Conservation (phyloP, 2,888 invertebrate species). For the Bombylius discolor region DNA sequence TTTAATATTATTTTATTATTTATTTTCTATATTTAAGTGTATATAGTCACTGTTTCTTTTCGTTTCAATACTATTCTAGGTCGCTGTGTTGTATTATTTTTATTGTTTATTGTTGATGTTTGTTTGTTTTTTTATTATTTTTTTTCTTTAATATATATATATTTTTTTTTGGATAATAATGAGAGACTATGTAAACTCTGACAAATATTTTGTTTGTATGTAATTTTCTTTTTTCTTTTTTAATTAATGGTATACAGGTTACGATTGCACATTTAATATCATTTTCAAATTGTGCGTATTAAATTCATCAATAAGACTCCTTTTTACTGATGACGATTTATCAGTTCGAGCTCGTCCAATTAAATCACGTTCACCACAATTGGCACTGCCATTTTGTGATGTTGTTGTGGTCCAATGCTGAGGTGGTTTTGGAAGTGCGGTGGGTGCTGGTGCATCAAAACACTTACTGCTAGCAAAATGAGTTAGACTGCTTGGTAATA, state of each 20-base stretch:
- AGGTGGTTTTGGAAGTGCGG: constrained; percentile 66
- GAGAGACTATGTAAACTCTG: no score
- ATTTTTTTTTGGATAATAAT: background rate
- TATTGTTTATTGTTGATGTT: background rate
- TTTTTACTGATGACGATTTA: constrained; percentile 24
- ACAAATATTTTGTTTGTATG: no score
- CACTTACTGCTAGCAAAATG: constrained; percentile 64
- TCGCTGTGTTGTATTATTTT: background rate
- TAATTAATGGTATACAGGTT: constrained; percentile 15
- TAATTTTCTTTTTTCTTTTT: no score
- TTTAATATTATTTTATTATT: no score
- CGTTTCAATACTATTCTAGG: no score
- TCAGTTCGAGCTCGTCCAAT: background rate
- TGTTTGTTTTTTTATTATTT: background rate
- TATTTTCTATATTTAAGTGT: no score
- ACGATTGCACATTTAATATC: constrained; percentile 48
- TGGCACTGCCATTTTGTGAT: background rate
- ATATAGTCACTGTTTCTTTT: no score
- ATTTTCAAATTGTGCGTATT: constrained; percentile 48
- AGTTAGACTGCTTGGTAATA: constrained; percentile 34
- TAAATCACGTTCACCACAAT: background rate
- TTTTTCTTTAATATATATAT: background rate
- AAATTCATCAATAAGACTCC: constrained; percentile 36
- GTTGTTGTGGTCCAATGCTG: constrained; percentile 49
- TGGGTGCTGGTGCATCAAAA: constrained; percentile 68